phyloP scores from a whole-genome alignment of 1,140 invertebrate genomes.

The Ptiloglossa arizonensis region DNA sequence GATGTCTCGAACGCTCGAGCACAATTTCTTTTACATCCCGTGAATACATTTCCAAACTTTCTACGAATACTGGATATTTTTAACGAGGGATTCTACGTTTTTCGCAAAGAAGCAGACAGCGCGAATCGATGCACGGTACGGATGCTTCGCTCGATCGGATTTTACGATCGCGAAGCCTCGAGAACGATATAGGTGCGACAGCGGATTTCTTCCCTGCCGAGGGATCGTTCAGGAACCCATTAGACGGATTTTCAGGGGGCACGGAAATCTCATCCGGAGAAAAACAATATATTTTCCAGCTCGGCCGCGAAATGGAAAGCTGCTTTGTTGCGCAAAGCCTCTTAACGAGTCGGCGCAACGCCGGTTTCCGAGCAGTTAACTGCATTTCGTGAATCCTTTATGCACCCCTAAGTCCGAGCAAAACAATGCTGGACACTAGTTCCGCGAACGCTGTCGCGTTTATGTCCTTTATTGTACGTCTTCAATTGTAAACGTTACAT shows the following conservation, averaged over 20 bases:
- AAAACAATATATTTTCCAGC: slow-evolving; percentile 47
- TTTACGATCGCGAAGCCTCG: background rate
- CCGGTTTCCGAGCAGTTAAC: slow-evolving; percentile 45
- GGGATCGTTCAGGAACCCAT: slow-evolving; percentile 24
- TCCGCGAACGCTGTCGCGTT: background rate
- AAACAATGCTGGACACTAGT: slow-evolving; percentile 10
- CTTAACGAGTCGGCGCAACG: slow-evolving; percentile 41
- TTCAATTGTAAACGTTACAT: no score
- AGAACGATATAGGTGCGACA: background rate
- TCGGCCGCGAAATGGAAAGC: slow-evolving; percentile 34
- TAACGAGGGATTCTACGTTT: background rate
- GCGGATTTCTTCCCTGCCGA: slow-evolving; percentile 7
- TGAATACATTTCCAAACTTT: no score
- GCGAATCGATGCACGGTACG: background rate
- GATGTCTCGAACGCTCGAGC: no score
- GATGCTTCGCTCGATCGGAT: background rate
- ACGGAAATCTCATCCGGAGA: slow-evolving; percentile 17
- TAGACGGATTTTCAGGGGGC: slow-evolving; percentile 24
- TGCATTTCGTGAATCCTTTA: slow-evolving; percentile 44
- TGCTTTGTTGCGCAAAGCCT: slow-evolving; percentile 42
- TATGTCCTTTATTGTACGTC: background rate
- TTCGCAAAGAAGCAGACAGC: background rate
- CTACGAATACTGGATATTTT: background rate
- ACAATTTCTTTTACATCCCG: no score
- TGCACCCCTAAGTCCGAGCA: background rate